A percentile compares a stretch with the other conserved stretches of the same genome.
Conservation (phyloP, 2,113 vertebrate genomes). For the Myrmecophaga tridactyla region DNA sequence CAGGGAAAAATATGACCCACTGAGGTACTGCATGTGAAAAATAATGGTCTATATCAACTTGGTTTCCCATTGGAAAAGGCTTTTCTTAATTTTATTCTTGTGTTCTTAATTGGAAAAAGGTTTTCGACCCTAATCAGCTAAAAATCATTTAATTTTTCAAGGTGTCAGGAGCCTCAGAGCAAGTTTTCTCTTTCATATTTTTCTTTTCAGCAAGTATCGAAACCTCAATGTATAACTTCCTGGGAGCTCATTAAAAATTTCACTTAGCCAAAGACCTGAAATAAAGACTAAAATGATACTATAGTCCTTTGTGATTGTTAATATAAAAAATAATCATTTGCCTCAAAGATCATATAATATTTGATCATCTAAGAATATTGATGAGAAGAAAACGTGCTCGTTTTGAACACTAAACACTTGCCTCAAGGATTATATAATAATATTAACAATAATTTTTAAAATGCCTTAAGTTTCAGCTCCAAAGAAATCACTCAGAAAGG, state of each 20-base stretch:
- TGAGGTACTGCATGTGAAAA: not conserved
- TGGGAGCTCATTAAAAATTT: slow-evolving; percentile 10
- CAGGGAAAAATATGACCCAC: not conserved
- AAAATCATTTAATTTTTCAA: not conserved
- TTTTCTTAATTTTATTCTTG: not conserved
- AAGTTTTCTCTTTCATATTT: not conserved
- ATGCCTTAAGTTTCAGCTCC: not conserved
- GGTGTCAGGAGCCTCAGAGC: not conserved
- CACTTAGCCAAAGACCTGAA: not conserved
- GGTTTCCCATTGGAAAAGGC: not conserved
- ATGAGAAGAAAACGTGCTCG: not conserved
- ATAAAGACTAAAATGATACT: not conserved
- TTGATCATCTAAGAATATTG: too few species aligned
- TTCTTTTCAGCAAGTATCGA: not conserved
- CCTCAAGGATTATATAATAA: not conserved
- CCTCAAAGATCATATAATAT: not conserved
- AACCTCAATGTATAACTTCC: not conserved
- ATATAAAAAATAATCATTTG: not conserved
- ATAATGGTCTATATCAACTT: not conserved
- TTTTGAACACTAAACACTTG: not conserved
- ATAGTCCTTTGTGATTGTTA: not conserved
- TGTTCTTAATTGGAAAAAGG: not conserved
- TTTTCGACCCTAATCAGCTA: not conserved
- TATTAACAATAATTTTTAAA: not conserved
- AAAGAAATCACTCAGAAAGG: not conserved